Conservation (phyloP, 1,140 invertebrate genomes). For the Samia ricini region DNA sequence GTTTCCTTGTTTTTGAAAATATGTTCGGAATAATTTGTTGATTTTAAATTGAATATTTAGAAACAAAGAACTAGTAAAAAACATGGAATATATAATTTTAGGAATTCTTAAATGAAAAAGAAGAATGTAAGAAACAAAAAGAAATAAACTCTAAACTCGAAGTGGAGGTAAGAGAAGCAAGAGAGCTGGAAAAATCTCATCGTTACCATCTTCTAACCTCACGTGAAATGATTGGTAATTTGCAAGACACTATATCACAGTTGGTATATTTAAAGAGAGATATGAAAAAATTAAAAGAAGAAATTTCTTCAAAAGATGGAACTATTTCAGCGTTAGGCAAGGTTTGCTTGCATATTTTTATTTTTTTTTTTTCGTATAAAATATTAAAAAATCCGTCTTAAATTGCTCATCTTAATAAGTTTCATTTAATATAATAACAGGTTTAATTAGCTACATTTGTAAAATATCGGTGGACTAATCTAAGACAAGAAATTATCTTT, state of each 20-base stretch:
- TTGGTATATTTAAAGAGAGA: slow-evolving; percentile 68
- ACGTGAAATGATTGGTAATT: slow-evolving; percentile 67
- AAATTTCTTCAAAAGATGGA: slow-evolving; percentile 49
- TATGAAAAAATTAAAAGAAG: slow-evolving; percentile 59
- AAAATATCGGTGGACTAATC: no score
- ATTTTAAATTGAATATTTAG: slow-evolving; percentile 26
- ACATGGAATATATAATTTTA: slow-evolving; percentile 40
- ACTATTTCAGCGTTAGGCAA: slow-evolving; percentile 49
- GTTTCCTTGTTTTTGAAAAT: neutral
- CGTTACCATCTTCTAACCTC: slow-evolving; percentile 56
- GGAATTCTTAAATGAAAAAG: slow-evolving; percentile 49
- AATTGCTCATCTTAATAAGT: no score
- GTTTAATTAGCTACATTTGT: no score
- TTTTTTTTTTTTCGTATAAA: no score
- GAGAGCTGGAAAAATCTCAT: slow-evolving; percentile 63
- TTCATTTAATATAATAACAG: no score
- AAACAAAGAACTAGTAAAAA: slow-evolving; percentile 56
- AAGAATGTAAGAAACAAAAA: slow-evolving; percentile 51
- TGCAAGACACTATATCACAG: slow-evolving; percentile 69
- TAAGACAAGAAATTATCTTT: no score
- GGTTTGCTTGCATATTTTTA: slow-evolving; percentile 33
- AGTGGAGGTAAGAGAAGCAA: slow-evolving; percentile 52
- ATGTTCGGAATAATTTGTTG: no score
- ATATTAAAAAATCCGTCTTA: no score
- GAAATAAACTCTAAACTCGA: slow-evolving; percentile 56